Evolutionary conservation across 2,113 vertebrate species (phyloP).

Genomic region (Lophura nycthemera): DNA sequence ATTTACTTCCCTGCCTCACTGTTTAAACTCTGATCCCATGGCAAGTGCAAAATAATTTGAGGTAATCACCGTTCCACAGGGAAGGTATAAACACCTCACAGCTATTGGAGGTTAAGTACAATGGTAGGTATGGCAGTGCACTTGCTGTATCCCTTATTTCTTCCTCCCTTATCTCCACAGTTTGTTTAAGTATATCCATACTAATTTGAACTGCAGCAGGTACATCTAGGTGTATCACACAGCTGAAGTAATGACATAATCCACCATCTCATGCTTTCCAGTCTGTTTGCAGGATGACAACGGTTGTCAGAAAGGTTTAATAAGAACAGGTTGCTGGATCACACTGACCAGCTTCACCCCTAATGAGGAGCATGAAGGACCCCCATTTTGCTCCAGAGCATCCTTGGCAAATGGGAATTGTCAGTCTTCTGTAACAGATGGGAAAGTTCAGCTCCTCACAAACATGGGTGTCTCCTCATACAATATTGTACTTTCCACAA

Average conservation of each 20-base stretch:
- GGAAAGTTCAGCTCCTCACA: neutral
- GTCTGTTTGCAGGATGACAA: neutral
- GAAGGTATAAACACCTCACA: neutral
- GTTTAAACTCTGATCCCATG: neutral
- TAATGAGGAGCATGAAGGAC: neutral
- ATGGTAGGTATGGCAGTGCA: neutral
- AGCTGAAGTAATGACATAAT: neutral
- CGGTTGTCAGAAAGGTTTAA: neutral
- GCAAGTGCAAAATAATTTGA: neutral
- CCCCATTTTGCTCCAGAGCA: neutral
- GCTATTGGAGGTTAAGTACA: neutral
- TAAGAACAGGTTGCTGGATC: neutral
- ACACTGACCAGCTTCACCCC: rapidly evolving
- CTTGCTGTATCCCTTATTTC: neutral
- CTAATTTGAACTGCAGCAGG: neutral
- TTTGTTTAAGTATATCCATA: neutral
- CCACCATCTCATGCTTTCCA: neutral
- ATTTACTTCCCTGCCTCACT: neutral
- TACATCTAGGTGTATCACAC: neutral
- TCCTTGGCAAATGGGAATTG: rapidly evolving
- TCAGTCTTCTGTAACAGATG: rapidly evolving
- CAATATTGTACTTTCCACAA: rapidly evolving
- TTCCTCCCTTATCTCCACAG: neutral
- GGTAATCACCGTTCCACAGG: neutral
- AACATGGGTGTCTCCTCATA: neutral